These are phyloP conservation scores for Theodoxus fluviatilis DNA, from an alignment of 2,888 invertebrate genomes.

Conservation along the genomic window DNA sequence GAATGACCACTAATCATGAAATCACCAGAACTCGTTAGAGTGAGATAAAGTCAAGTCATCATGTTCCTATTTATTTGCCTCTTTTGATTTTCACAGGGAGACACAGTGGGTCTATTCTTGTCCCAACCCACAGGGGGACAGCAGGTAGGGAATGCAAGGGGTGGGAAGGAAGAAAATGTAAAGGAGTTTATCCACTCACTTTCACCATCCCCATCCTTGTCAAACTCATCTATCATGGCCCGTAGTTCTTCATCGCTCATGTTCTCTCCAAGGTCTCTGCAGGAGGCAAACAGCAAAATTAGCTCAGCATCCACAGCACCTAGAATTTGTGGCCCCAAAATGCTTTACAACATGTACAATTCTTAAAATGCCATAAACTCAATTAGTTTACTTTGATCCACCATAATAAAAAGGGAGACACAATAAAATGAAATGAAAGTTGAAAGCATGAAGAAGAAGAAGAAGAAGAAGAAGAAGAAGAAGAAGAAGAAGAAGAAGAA, in stretches of 20 bases:
- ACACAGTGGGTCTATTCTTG: no score
- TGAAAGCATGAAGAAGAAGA: no score
- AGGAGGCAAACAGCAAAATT: constrained; percentile 19
- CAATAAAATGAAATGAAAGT: no score
- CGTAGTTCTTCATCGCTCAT: constrained; percentile 65
- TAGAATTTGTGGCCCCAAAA: no score
- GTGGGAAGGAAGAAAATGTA: neutral
- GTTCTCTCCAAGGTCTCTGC: constrained; percentile 64
- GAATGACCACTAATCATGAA: no score
- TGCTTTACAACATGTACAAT: no score
- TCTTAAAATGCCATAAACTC: no score
- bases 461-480: no score
- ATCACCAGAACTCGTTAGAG: neutral
- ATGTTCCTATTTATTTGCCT: neutral
- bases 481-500: no score
- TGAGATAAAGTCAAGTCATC: neutral
- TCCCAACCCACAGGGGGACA: neutral
- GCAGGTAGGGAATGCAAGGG: neutral
- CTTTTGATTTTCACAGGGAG: no score
- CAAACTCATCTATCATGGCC: constrained; percentile 67
- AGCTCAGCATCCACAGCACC: no score
- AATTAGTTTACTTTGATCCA: neutral
- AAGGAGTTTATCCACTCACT: no score
- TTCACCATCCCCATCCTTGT: constrained; percentile 65
- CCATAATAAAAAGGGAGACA: neutral